Evolutionary conservation across 2,888 invertebrate genomes (phyloP).

Genomic region (Sphecodes monilicornis): DNA sequence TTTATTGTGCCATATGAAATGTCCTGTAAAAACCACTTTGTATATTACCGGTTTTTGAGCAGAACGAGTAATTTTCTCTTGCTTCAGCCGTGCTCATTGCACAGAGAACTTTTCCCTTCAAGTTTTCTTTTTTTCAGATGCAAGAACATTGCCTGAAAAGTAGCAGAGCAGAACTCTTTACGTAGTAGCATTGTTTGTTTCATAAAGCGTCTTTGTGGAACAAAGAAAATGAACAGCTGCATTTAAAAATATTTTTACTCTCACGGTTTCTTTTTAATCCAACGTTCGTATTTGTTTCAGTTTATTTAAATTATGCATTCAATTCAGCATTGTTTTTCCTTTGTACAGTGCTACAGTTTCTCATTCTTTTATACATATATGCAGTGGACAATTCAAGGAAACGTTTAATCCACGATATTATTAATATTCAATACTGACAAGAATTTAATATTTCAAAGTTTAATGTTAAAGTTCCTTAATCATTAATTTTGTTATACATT

Average conservation of each 20-base stretch:
- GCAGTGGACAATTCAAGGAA: neutral
- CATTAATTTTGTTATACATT: too few species aligned
- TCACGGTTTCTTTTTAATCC: neutral
- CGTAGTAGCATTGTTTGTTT: neutral
- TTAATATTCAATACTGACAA: too few species aligned
- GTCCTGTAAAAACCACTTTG: neutral
- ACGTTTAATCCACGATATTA: too few species aligned
- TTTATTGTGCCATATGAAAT: neutral
- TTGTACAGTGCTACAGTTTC: neutral
- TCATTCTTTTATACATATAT: neutral
- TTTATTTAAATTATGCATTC: neutral
- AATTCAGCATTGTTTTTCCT: neutral
- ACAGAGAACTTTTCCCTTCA: neutral
- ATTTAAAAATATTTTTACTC: neutral
- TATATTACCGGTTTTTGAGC: neutral
- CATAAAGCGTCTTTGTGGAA: neutral
- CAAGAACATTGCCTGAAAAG: neutral
- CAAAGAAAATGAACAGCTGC: neutral
- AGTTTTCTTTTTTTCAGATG: neutral
- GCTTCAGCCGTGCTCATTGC: neutral
- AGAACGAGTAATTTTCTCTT: neutral
- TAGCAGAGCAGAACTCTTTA: neutral
- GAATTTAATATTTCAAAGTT: too few species aligned
- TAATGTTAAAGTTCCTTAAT: too few species aligned
- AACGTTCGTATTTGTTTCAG: neutral